Conservation (phyloP, 1,140 invertebrate genomes). For the Fopius arisanus region DNA sequence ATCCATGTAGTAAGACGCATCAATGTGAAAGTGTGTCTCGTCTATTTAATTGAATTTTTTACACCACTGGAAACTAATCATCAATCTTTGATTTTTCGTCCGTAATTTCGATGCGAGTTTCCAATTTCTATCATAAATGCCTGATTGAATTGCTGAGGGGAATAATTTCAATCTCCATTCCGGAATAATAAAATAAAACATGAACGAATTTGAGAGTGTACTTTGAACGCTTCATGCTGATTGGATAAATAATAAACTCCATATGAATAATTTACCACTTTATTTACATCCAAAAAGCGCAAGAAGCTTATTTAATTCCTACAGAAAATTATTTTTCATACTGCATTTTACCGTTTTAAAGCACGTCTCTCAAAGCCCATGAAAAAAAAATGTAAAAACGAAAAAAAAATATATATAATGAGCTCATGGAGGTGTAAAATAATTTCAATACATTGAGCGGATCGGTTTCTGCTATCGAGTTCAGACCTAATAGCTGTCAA, state of each 20-base stretch:
- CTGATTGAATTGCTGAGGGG: neutral
- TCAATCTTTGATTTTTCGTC: neutral
- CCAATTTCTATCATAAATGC: neutral
- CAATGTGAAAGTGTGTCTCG: neutral
- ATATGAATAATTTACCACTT: constrained; percentile 43
- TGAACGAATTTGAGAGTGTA: neutral
- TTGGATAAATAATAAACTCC: neutral
- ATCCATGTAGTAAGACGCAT: neutral
- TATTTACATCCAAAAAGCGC: constrained; percentile 42
- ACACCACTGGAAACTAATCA: neutral
- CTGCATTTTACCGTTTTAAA: neutral
- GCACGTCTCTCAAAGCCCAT: neutral
- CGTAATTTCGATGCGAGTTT: neutral
- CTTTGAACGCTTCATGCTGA: neutral
- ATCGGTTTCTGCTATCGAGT: constrained; percentile 36
- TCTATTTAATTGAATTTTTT: neutral
- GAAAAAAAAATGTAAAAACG: constrained; percentile 30
- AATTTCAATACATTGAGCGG: constrained; percentile 28
- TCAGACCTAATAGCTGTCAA: constrained; percentile 29
- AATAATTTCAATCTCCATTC: no score
- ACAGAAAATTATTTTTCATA: neutral
- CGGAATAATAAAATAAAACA: neutral
- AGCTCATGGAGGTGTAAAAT: constrained; percentile 6
- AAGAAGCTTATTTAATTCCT: neutral
- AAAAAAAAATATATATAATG: constrained; percentile 20